These are phyloP conservation scores for Babyrousa celebensis DNA, from an alignment of 2,797 vertebrate species.

Conservation along the genomic window DNA sequence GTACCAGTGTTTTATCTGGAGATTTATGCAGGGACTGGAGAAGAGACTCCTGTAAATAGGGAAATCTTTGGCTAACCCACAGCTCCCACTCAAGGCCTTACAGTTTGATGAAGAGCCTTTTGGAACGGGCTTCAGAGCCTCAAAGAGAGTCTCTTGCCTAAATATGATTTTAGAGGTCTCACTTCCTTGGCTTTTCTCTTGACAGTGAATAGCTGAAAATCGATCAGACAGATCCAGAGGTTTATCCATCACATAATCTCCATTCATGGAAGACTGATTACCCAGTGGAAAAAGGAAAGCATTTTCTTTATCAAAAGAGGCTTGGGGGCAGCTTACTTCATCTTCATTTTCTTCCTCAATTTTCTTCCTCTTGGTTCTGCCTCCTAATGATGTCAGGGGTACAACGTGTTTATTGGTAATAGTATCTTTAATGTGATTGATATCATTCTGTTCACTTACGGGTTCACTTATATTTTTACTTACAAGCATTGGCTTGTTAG, in stretches of 20 bases:
- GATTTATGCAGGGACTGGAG: slow-evolving; percentile 83
- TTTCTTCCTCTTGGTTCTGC: slow-evolving; percentile 92
- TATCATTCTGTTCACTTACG: slow-evolving; percentile 74
- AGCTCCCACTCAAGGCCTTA: slow-evolving; percentile 81
- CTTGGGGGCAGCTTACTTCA: slow-evolving; percentile 84
- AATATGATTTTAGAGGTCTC: slow-evolving; percentile 88
- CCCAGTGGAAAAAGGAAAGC: slow-evolving; percentile 81
- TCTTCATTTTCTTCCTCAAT: slow-evolving; percentile 88
- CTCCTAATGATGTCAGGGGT: slow-evolving; percentile 85
- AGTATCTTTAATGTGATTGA: slow-evolving; percentile 78
- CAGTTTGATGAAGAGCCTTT: slow-evolving; percentile 83
- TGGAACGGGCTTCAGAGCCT: slow-evolving; percentile 87
- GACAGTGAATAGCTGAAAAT: slow-evolving; percentile 86
- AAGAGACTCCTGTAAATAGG: slow-evolving; percentile 83
- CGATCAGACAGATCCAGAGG: slow-evolving; percentile 93
- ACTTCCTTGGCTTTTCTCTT: slow-evolving; percentile 89
- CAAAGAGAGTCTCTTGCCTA: slow-evolving; percentile 89
- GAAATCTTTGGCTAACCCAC: slow-evolving; percentile 81
- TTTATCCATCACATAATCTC: slow-evolving; percentile 88
- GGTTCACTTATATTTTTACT: slow-evolving; percentile 86
- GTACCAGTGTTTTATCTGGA: slow-evolving; percentile 85
- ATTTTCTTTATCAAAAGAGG: slow-evolving; percentile 90
- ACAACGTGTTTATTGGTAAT: slow-evolving; percentile 59
- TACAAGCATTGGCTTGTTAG: slow-evolving; percentile 87
- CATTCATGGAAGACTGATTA: slow-evolving; percentile 77